These are phyloP conservation scores for Ophthalmolycus amberensis DNA, from an alignment of 2,113 vertebrate species.

Conservation along the genomic window DNA sequence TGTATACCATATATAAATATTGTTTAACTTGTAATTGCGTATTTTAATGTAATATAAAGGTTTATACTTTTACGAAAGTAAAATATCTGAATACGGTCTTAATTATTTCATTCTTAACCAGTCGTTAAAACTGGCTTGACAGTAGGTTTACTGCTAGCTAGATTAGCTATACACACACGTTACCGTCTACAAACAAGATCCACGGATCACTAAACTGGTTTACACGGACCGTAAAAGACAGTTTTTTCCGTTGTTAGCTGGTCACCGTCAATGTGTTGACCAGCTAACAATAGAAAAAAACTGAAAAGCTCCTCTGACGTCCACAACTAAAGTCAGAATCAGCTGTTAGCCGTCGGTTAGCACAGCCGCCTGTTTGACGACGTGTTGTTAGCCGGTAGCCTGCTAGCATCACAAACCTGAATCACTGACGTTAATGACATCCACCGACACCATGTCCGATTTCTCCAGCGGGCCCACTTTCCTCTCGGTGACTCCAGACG, in stretches of 20 bases:
- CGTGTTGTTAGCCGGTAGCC: conserved; percentile 60
- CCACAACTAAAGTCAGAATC: not conserved
- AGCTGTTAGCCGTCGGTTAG: not conserved
- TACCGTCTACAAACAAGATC: not conserved
- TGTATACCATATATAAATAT: not conserved
- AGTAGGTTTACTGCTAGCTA: not conserved
- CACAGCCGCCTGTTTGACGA: not conserved
- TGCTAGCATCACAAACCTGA: conserved; percentile 82
- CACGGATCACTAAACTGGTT: not conserved
- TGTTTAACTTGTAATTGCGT: too few relatives aligned
- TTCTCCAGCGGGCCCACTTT: conserved; percentile 81
- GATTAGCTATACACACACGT: not conserved
- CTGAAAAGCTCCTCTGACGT: not conserved
- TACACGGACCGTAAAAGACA: too few relatives aligned
- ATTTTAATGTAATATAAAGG: too few relatives aligned
- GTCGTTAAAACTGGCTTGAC: not conserved
- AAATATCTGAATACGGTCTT: too few relatives aligned
- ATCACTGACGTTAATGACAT: conserved; percentile 80
- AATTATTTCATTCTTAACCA: too few relatives aligned
- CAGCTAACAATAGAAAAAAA: too few relatives aligned
- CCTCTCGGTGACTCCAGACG: conserved; percentile 84
- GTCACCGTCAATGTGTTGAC: too few relatives aligned
- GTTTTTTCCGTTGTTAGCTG: too few relatives aligned
- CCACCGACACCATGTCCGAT: conserved; percentile 85
- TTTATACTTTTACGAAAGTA: too few relatives aligned